Conservation (phyloP, 2,113 vertebrate species). For the Piprites chloris region DNA sequence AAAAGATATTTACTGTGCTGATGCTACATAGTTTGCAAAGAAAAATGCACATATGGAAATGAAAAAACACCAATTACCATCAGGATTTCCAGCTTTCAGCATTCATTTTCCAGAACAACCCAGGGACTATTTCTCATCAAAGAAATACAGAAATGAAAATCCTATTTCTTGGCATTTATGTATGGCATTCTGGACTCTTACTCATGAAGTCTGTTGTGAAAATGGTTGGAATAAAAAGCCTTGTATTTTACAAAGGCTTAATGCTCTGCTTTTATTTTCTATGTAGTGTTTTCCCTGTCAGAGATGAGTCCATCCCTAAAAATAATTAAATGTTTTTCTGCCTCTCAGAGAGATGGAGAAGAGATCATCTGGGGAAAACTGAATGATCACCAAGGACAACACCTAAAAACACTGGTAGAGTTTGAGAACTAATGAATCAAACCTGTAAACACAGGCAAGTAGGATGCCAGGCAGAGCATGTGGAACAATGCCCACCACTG, state of each 20-base stretch:
- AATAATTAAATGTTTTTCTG: neutral
- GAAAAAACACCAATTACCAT: conserved; percentile 34
- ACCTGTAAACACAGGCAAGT: neutral
- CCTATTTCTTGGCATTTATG: neutral
- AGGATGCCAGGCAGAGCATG: neutral
- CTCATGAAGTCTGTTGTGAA: neutral
- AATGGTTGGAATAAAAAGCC: neutral
- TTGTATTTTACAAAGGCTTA: neutral
- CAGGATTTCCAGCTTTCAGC: conserved; percentile 35
- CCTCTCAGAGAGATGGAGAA: neutral
- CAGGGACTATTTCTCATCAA: neutral
- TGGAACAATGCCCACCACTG: neutral
- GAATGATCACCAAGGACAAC: neutral
- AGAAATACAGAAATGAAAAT: conserved; percentile 3
- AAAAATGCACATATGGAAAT: conserved; percentile 44
- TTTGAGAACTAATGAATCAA: neutral
- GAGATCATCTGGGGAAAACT: neutral
- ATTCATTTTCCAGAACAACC: conserved; percentile 27
- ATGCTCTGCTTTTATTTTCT: neutral
- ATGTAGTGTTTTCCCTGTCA: neutral
- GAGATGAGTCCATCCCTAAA: neutral
- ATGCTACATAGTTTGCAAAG: conserved; percentile 14
- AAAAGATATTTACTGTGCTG: conserved; percentile 19
- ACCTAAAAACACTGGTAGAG: neutral
- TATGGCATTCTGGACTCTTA: neutral